Evolutionary conservation across 2,113 vertebrate species (phyloP).

Genomic region (Phaetusa simplex): DNA sequence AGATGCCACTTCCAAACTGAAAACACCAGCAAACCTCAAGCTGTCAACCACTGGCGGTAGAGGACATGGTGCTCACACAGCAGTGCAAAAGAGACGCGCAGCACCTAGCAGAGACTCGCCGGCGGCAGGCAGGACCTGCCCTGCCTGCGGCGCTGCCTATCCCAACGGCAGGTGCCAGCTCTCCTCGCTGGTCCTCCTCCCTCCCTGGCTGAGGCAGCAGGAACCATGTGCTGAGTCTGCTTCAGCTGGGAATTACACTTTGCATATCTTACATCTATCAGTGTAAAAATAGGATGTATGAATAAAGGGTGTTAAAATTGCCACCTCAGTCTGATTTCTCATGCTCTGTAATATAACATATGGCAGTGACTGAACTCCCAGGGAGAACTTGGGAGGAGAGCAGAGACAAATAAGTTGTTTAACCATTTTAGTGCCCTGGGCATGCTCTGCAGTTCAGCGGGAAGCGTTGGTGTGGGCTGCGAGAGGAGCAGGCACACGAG

Average conservation of each 20-base stretch:
- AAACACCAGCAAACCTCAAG: neutral
- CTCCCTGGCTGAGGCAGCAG: conserved; percentile 38
- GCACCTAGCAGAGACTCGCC: neutral
- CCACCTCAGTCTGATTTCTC: conserved; percentile 64
- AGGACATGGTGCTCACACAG: neutral
- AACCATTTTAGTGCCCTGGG: neutral
- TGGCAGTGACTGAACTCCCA: conserved; percentile 43
- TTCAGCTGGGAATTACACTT: conserved; percentile 56
- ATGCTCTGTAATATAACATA: conserved; percentile 63
- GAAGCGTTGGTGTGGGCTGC: neutral
- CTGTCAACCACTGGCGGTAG: neutral
- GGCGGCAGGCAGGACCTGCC: neutral
- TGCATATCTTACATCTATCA: conserved; percentile 62
- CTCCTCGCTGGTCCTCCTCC: neutral
- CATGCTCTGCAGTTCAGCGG: neutral
- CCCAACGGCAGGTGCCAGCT: accelerated
- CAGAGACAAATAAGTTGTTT: conserved; percentile 15
- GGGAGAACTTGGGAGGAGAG: neutral
- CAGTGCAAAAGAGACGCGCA: neutral
- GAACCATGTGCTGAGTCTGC: conserved; percentile 55
- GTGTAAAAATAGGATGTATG: conserved; percentile 67
- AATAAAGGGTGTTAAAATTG: conserved; percentile 71
- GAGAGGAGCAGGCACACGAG: neutral
- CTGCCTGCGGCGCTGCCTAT: neutral
- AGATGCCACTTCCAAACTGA: neutral